Base-by-base conservation (phyloP, 2,797 vertebrate genomes). In the Gastrophryne carolinensis region DNA sequence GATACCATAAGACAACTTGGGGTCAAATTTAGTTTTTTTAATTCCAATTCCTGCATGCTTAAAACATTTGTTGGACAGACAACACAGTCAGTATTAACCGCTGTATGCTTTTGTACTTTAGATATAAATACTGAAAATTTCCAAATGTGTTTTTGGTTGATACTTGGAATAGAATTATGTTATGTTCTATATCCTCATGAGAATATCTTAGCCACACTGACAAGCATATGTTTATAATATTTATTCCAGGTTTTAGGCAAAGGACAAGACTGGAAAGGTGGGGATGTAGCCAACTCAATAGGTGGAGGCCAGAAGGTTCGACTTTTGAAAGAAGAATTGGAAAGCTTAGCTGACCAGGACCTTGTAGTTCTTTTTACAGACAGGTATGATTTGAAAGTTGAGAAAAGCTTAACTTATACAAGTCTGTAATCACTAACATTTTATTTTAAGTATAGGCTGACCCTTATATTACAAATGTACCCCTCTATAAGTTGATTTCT, bases 231-330 rank as follows among this genome's bases (percentile, higher is more conserved):
- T 69, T 62, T 61, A 17, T 73, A 29, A 60, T 23, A 2, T 41
- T 30, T 57, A 6, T 24, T 37, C 12, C 44, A 99, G 97, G 93
- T 98, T 58, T 85, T 98, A 83, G 97, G 97, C 61, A 93, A 91
- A 93, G 95, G 92, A 75, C 92, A 95, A 50, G 83, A 91, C 2
- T 98, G 97, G 97, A 95, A 88, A 83, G 96, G 97, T n/a, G 95
- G 97, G 1, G 92, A 95, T 5, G 90, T 93, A 44, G 86, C 93
- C 8, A 91, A 83, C 19, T 94, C 94, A 8, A 96, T 99, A 34
- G 96, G 97, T 0, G 96, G 97, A 62, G 97, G 97, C 19, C 97
- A 99, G 81, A 99, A 98, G 84, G 95, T 99, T 76, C 90, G 95
- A 66, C 87, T 98, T 80, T 87, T 99, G 86, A 98, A 96, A 81